Evolutionary conservation across 2,797 vertebrate genomes (phyloP).

Genomic region (Siniperca scherzeri): DNA sequence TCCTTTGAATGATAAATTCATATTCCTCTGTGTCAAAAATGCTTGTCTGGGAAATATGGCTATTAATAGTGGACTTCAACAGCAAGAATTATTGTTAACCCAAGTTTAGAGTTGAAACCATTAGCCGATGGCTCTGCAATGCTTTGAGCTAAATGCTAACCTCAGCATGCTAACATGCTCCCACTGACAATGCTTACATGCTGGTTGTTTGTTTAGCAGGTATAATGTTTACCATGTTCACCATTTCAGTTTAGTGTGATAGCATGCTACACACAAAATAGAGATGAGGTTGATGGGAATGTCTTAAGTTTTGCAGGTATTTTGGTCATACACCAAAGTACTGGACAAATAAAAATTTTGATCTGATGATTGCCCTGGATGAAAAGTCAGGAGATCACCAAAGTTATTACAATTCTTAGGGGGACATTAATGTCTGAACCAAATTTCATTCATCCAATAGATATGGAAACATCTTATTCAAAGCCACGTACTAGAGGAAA

Average conservation of each 20-base stretch:
- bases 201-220: too few species aligned
- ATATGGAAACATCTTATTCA: not conserved
- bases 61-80: not conserved
- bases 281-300: not conserved
- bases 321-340: not conserved
- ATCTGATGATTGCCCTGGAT: too few species aligned
- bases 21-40: not conserved
- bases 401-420: too few species aligned
- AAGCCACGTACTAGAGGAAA: not conserved
- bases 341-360: too few species aligned
- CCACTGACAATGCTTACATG: too few species aligned
- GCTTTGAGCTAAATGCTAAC: not conserved
- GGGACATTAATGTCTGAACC: not conserved
- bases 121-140: not conserved
- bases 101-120: not conserved
- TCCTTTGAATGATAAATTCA: not conserved
- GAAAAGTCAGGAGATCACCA: too few species aligned
- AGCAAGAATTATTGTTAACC: not conserved
- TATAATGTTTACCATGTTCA: too few species aligned
- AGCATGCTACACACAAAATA: not conserved
- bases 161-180: not conserved
- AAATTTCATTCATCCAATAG: not conserved
- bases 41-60: not conserved
- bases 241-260: too few species aligned
- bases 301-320: not conserved